phyloP scores from a whole-genome alignment of 2,797 vertebrate genomes.

The Acanthurus tractus region DNA sequence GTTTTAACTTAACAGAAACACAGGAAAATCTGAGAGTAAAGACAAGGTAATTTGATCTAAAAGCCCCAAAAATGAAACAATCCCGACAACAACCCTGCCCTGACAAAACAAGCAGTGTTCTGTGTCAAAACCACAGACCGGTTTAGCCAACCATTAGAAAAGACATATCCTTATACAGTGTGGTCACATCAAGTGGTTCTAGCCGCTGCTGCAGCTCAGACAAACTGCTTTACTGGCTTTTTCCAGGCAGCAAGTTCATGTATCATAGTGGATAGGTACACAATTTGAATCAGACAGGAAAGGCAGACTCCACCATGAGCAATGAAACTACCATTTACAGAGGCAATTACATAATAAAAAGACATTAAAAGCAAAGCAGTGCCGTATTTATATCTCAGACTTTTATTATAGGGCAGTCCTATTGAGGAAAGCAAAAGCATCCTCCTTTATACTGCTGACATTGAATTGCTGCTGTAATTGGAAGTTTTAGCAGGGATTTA shows the following conservation, averaged over 20 bases:
- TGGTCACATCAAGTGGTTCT: neutral
- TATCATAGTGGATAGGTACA: too few species aligned
- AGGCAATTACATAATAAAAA: neutral
- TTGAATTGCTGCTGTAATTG: too few species aligned
- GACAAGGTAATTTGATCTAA: neutral
- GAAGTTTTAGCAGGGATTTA: too few species aligned
- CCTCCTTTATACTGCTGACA: too few species aligned
- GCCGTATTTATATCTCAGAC: neutral
- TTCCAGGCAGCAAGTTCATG: too few species aligned
- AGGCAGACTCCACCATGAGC: neutral
- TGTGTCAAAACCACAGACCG: neutral
- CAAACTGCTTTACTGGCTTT: too few species aligned
- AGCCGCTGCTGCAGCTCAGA: neutral
- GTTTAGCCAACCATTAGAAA: neutral
- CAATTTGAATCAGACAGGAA: too few species aligned
- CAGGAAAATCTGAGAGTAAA: neutral
- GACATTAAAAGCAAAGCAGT: too few species aligned
- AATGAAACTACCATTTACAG: neutral
- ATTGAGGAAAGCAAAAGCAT: too few species aligned
- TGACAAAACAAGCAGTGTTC: neutral
- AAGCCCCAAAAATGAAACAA: neutral
- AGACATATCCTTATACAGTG: neutral
- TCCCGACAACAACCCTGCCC: too few species aligned
- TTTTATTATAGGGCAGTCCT: neutral
- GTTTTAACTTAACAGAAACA: too few species aligned